Conservation (phyloP, 2,888 invertebrate species). For the Drosophila kambysellisi region DNA sequence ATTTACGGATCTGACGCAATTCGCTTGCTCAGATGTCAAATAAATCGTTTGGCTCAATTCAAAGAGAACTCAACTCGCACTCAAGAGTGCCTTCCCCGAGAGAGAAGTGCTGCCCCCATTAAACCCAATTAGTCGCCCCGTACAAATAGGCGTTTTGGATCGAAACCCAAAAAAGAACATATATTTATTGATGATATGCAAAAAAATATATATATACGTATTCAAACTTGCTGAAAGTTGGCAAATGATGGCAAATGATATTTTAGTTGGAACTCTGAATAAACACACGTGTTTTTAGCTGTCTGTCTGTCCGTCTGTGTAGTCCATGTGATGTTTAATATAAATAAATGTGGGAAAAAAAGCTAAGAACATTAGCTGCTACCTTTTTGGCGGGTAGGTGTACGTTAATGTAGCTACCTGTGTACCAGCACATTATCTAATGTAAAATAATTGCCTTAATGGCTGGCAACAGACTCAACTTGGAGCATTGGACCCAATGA, state of each 20-base stretch:
- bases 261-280: slow-evolving; percentile 45
- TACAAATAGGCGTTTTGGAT: slow-evolving; percentile 23
- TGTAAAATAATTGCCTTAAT: slow-evolving; percentile 67
- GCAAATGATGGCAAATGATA: slow-evolving; percentile 65
- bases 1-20: slow-evolving; percentile 24
- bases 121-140: slow-evolving; percentile 55
- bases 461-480: slow-evolving; percentile 29
- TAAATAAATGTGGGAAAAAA: slow-evolving; percentile 56
- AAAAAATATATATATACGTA: slow-evolving; percentile 24
- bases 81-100: slow-evolving; percentile 6
- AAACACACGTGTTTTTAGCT: slow-evolving; percentile 38
- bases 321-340: slow-evolving; percentile 51
- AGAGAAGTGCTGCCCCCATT: slow-evolving; percentile 56
- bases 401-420: slow-evolving; percentile 15
- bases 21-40: slow-evolving; percentile 37
- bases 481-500: slow-evolving; percentile 2
- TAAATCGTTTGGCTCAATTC: slow-evolving; percentile 40
- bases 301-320: not conserved
- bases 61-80: slow-evolving; percentile 16
- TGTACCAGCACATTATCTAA: slow-evolving; percentile 48
- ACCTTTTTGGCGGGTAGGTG: slow-evolving; percentile 37
- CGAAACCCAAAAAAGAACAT: not conserved
- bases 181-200: slow-evolving; percentile 23
- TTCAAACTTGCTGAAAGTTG: slow-evolving; percentile 24
- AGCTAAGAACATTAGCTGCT: slow-evolving; percentile 43